Base-by-base conservation (phyloP, 2,797 vertebrate genomes). In the Eurystomus glaucurus region DNA sequence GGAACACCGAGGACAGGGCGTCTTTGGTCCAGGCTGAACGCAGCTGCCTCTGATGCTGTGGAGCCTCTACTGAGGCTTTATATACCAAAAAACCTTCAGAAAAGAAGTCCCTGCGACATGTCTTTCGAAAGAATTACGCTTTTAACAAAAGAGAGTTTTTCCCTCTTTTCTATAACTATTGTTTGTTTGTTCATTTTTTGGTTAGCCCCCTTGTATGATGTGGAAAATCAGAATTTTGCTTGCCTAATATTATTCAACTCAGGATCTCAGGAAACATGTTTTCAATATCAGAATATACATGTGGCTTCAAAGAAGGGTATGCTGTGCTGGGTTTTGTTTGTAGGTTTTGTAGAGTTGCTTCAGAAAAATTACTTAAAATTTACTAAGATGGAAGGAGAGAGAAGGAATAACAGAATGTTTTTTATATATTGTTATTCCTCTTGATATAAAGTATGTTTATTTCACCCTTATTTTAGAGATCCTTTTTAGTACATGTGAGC, bases 181-280 rank as follows among this genome's bases (percentile, higher is more conserved):
- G 4, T 3, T 7, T 5, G 0, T 1, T 28, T 48, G 1, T 28
- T 48, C 5, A 2, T 7, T 50, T 25, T 43, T 51, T 48, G n/a
- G 20, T 9, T 78, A 13, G 5, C 26, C 45, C 71, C 72, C 66
- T 35, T 68, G n/a, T 8, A 7, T 0, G 0, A 3, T 50, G 14
- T 13, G 9, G 29, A 80, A 85, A 6, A 68, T 51, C 18, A 71
- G 39, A 82, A 2, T 71, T 79, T 81, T 79, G 2, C 72, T 70
- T 25, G 25, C 17, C 3, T 69, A 37, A 16, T 51, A 48, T 46
- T 88, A 58, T 48, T 78, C 39, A 78, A n/a, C 16, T 75, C 26
- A 45, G 11, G 1, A 75, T 60, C 9, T 18, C 26, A 77, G 41
- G 22, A 85, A 69, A 81, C 11, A 39, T 60, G 3, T 78, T 89